Percentiles rank a stretch among this genome's conserved stretches.
Conservation (phyloP, 1,140 invertebrate species). For the Apolygus lucorum region DNA sequence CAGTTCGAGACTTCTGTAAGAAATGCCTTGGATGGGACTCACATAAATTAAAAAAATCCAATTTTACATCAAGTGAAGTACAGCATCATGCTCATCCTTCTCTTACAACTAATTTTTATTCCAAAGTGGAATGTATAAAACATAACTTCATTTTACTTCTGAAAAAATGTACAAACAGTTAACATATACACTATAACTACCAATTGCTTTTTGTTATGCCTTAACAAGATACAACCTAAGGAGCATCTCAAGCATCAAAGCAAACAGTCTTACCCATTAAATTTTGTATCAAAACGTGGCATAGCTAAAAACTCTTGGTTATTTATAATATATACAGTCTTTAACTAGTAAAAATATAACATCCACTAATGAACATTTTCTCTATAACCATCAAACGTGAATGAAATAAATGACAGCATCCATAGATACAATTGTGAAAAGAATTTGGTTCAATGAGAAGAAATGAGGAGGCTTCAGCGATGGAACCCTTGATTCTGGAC, state of each 20-base stretch:
- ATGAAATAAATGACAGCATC: neutral
- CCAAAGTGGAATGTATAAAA: slow-evolving; percentile 22
- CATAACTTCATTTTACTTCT: slow-evolving; percentile 20
- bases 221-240: slow-evolving; percentile 3
- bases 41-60: neutral
- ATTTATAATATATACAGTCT: slow-evolving; percentile 16
- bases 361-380: slow-evolving; percentile 20
- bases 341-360: slow-evolving; percentile 22
- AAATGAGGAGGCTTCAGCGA: too few relatives aligned
- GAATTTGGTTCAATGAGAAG: neutral
- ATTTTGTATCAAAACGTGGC: slow-evolving; percentile 18
- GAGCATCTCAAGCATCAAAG: slow-evolving; percentile 14
- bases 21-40: slow-evolving; percentile 12
- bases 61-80: slow-evolving; percentile 3
- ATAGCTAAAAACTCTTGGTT: slow-evolving; percentile 19
- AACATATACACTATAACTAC: slow-evolving; percentile 21
- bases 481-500: too few relatives aligned
- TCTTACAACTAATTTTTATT: slow-evolving; percentile 17
- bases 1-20: too few relatives aligned
- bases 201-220: slow-evolving; percentile 21
- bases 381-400: slow-evolving; percentile 15
- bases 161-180: slow-evolving; percentile 18
- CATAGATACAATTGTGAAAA: neutral
- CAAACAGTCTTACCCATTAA: slow-evolving; percentile 18
- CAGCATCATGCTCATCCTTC: neutral